Percentiles rank a stretch among this genome's conserved stretches.
Conservation (phyloP, 2,113 vertebrate species). For the Thamnophis sirtalis region DNA sequence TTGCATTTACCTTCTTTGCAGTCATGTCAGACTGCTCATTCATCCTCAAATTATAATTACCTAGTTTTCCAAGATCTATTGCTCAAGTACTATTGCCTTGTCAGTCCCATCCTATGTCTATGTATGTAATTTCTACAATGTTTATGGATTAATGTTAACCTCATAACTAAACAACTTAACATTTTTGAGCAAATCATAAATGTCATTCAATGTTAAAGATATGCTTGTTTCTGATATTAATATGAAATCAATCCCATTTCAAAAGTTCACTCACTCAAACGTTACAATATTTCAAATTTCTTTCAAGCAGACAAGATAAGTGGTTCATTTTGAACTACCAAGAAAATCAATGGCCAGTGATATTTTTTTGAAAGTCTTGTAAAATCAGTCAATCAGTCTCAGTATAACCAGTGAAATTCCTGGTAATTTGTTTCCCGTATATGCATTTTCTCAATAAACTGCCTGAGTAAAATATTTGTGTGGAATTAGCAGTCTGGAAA, state of each 20-base stretch:
- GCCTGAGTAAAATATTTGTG: neutral
- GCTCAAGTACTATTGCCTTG: neutral
- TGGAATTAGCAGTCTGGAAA: neutral
- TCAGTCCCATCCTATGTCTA: neutral
- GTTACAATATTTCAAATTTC: neutral
- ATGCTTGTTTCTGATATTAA: neutral
- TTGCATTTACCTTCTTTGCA: neutral
- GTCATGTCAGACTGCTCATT: neutral
- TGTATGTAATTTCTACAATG: neutral
- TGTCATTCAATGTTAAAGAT: neutral
- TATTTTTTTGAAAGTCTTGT: neutral
- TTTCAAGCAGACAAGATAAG: neutral
- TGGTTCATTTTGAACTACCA: neutral
- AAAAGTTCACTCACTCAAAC: neutral
- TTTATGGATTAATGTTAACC: neutral
- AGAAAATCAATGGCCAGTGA: neutral
- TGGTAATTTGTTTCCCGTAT: neutral
- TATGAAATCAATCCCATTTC: neutral
- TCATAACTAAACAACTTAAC: neutral
- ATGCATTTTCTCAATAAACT: neutral
- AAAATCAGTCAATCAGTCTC: neutral
- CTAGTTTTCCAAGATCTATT: neutral
- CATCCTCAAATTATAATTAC: neutral
- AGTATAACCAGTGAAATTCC: neutral
- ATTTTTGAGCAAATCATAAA: neutral